Evolutionary conservation across 2,797 vertebrate genomes (phyloP).

Genomic region (Cryptoblepharus egeriae): DNA sequence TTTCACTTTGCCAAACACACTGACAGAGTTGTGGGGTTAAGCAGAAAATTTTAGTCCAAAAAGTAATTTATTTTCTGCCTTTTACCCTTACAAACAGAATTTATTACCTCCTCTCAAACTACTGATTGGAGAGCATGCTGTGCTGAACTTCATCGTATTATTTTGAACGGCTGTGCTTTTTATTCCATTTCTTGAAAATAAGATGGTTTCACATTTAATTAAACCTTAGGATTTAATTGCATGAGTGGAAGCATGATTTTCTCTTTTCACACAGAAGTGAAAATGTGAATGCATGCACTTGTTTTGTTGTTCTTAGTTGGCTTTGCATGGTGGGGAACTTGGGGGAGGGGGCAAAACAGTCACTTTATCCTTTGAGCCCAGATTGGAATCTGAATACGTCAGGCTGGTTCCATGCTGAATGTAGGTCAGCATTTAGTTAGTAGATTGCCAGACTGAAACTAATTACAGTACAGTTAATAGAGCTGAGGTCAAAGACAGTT

Average conservation of each 20-base stretch:
- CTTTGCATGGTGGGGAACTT: neutral
- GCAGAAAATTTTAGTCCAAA: neutral
- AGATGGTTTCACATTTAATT: slow-evolving; percentile 29
- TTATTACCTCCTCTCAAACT: slow-evolving; percentile 23
- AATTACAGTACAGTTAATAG: neutral
- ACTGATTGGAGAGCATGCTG: slow-evolving; percentile 26
- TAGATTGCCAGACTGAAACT: neutral
- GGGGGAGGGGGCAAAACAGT: neutral
- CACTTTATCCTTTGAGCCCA: neutral
- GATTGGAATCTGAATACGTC: neutral
- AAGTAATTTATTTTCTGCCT: slow-evolving; percentile 32
- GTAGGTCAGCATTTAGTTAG: slow-evolving; percentile 2
- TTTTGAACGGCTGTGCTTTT: slow-evolving; percentile 40
- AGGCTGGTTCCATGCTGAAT: neutral
- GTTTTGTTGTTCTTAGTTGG: neutral
- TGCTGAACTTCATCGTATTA: slow-evolving; percentile 33
- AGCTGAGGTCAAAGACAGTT: neutral
- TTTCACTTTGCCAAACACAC: neutral
- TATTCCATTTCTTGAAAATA: slow-evolving; percentile 28
- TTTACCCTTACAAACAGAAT: slow-evolving; percentile 40
- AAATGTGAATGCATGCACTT: slow-evolving; percentile 1
- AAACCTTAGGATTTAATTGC: slow-evolving; percentile 49
- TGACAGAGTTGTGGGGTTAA: slow-evolving; percentile 25
- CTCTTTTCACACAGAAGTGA: slow-evolving; percentile 32
- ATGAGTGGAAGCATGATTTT: slow-evolving; percentile 33